These are phyloP conservation scores for Polietes domitor DNA, from an alignment of 2,888 invertebrate genomes.

Conservation along the genomic window DNA sequence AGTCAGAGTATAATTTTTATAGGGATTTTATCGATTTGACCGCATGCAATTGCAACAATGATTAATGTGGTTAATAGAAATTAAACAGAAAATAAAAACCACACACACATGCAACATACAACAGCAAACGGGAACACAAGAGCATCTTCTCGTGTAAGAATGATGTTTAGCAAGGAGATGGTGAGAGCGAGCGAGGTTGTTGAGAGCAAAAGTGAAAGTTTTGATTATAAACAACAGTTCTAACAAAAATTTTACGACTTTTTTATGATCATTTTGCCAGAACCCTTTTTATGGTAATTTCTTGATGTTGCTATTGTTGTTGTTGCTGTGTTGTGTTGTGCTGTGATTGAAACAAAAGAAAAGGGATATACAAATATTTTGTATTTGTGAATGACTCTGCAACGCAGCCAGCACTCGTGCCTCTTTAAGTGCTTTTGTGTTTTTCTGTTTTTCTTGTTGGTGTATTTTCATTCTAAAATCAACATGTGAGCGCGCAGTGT, in stretches of 20 bases:
- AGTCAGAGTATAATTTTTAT: conserved; percentile 50
- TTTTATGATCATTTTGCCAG: conserved; percentile 66
- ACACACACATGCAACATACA: background rate
- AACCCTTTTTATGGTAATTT: conserved; percentile 65
- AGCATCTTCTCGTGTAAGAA: background rate
- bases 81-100: conserved; percentile 47
- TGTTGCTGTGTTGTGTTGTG: conserved; percentile 17
- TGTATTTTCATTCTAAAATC: conserved; percentile 41
- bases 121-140: background rate
- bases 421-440: conserved; percentile 56
- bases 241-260: conserved; percentile 63
- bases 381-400: background rate
- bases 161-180: background rate
- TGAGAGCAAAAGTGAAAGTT: conserved; percentile 59
- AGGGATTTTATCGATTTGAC: conserved; percentile 68
- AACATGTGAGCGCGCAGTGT: conserved; percentile 58
- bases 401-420: conserved; percentile 42
- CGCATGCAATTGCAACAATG: conserved; percentile 71
- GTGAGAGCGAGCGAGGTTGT: background rate
- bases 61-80: conserved; percentile 69
- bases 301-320: conserved; percentile 27
- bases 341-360: conserved; percentile 40
- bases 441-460: conserved; percentile 11
- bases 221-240: conserved; percentile 58
- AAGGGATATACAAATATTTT: conserved; percentile 45